Base-by-base conservation (phyloP, 1,140 invertebrate species). In the Luehdorfia chinensis region DNA sequence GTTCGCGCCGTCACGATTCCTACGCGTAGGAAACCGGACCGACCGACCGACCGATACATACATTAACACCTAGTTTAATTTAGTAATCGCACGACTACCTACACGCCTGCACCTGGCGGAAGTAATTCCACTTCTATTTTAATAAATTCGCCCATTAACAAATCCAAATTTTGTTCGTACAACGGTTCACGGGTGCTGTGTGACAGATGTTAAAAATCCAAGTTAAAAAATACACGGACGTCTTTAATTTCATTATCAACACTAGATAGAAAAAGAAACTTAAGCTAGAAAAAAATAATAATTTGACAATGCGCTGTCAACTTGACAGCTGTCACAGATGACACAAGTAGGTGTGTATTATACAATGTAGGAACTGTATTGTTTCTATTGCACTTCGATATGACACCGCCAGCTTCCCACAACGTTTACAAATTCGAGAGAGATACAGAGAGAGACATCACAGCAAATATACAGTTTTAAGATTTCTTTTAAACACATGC, bases 51-150 rank as follows among this genome's bases (percentile, higher is more conserved):
- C 28, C 34, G 44, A 47, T 8, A 27, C 7, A 51, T 15, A 49
- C 16, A 25, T 49, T 31, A 12, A 34, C 11, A 46, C 14, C 18
- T 47, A 37, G n/a, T 28, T 23, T 30, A 21, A n/a, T 46, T 34
- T 53, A 47, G 47, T 47, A 47, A 52, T 45, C 41, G 39, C 49
- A 47, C 44, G 37, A 27, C 51, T 55, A 59, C 55, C 46, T 60
- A 60, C 50, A 59, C 31, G 14, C 27, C 58, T 53, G 58, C 50
- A 12, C 50, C 50, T 18, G 43, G 50, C 34, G 47, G 49, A 25
- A 25, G 21, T 14, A 25, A 9, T 13, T 11, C 7, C 7, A 15
- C 13, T 14, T 32, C 3, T n/a, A 27, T 15, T 27, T n/a, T 8
- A 27, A 27, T n/a, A n/a, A 27, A 27, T 27, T 27, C 8, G 11